Base-by-base conservation (phyloP, 1,140 invertebrate genomes). In the Coenobita brevimanus region DNA sequence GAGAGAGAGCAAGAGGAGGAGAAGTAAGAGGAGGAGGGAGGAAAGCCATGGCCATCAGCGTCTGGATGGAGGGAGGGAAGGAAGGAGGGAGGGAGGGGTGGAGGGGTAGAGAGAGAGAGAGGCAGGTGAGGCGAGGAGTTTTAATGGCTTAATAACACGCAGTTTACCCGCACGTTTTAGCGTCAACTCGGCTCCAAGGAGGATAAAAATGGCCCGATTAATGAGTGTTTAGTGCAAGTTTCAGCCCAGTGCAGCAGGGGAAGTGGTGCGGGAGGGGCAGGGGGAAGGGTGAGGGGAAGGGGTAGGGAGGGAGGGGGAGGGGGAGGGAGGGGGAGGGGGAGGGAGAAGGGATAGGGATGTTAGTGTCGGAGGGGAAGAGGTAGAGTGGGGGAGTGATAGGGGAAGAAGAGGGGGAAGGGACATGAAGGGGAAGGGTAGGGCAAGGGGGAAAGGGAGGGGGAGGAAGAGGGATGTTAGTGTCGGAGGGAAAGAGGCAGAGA, bases 111-210 rank as follows among this genome's bases (percentile, higher is more conserved):
- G 33, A 24, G 36, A 78, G 38, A 41, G 17, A 54, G 50, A 57
- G 17, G 10, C 79, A 82, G 79, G 79, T 82, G 79, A 82, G 38
- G 36, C 24, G 79, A 43, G 79, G 79, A 82, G 79, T 82, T 82
- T 82, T 82, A 82, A 82, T 82, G 64, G 79, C 79, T 82, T 82
- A 82, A 82, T 82, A 82, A 82, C 79, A 82, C 79, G 79, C 79
- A 30, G 79, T 82, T 67, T 64, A 13, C 79, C 50, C 50, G 79
- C 36, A 60, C 79, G 60, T 82, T 82, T 82, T 82, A 82, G 60
- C 79, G 38, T 82, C 79, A 82, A 82, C 60, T 82, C 38, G 67
- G 79, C 62, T 57, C 79, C 60, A 82, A 82, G 79, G 60, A 67
- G 60, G 79, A 82, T 41, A 82, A 82, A 82, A 82, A 82, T 36